These are phyloP conservation scores for Deilephila elpenor DNA, from an alignment of 2,888 invertebrate genomes.

Conservation along the genomic window DNA sequence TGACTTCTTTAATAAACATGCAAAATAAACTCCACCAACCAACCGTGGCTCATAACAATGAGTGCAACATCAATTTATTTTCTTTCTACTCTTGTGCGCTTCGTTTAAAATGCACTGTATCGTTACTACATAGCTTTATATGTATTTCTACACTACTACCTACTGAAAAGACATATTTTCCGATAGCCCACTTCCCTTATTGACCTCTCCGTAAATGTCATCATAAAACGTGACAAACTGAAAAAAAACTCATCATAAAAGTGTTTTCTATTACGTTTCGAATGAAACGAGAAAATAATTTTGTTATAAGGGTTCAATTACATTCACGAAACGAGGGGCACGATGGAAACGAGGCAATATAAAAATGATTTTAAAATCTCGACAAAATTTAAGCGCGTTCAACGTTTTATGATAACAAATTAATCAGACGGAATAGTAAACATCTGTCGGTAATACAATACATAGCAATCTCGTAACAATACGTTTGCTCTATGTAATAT, in stretches of 20 bases:
- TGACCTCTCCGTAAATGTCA: constrained; percentile 26
- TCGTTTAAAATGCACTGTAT: too few relatives aligned
- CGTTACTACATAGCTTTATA: too few relatives aligned
- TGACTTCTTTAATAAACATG: neutral
- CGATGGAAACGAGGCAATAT: constrained; percentile 34
- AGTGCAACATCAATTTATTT: too few relatives aligned
- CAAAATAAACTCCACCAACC: neutral
- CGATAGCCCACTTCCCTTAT: neutral
- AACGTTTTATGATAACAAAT: neutral
- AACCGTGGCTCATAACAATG: neutral
- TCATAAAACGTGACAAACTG: constrained; percentile 34
- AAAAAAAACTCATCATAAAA: constrained; percentile 43
- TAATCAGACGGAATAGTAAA: neutral
- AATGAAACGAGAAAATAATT: constrained; percentile 45
- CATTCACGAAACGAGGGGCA: constrained; percentile 41
- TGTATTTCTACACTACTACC: neutral
- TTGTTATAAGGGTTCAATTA: constrained; percentile 53
- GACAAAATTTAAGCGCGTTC: constrained; percentile 24
- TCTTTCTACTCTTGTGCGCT: too few relatives aligned
- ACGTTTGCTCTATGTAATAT: neutral
- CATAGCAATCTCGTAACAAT: too few relatives aligned
- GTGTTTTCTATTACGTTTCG: constrained; percentile 46
- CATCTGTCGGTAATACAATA: neutral
- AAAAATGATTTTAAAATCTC: constrained; percentile 35
- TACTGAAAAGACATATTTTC: neutral